Percentiles rank a stretch among this genome's conserved stretches.
Evolutionary conservation across 2,113 vertebrate species (phyloP).

Genomic region (Dermatemys mawii): DNA sequence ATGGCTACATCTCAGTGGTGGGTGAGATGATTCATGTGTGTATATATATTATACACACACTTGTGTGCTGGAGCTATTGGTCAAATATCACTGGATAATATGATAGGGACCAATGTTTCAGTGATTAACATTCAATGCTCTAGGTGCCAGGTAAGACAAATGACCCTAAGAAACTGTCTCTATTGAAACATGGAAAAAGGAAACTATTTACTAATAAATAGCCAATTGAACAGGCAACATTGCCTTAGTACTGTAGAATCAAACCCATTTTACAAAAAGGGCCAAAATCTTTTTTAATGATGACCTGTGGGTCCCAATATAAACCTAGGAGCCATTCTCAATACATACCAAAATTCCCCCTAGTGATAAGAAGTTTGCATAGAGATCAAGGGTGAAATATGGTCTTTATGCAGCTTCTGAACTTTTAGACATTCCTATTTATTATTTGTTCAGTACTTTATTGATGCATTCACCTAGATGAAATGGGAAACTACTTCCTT

Average conservation of each 20-base stretch:
- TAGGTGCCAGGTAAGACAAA: neutral
- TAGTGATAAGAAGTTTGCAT: neutral
- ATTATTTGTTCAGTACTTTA: neutral
- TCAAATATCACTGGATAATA: neutral
- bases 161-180: neutral
- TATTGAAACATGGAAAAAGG: neutral
- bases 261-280: neutral
- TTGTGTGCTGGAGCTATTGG: neutral
- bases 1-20: no score
- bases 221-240: neutral
- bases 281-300: neutral
- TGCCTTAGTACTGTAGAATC: neutral
- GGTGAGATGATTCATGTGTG: no score
- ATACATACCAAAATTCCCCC: neutral
- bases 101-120: neutral
- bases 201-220: neutral
- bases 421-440: neutral
- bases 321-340: neutral
- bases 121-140: neutral
- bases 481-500: neutral
- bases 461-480: neutral
- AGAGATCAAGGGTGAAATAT: neutral
- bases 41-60: neutral
- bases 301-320: neutral
- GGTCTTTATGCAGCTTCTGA: fast-evolving